Percentiles rank a stretch among this genome's conserved stretches.
These are phyloP conservation scores for Misgurnus anguillicaudatus DNA, from an alignment of 2,113 vertebrate genomes.

Conservation along the genomic window DNA sequence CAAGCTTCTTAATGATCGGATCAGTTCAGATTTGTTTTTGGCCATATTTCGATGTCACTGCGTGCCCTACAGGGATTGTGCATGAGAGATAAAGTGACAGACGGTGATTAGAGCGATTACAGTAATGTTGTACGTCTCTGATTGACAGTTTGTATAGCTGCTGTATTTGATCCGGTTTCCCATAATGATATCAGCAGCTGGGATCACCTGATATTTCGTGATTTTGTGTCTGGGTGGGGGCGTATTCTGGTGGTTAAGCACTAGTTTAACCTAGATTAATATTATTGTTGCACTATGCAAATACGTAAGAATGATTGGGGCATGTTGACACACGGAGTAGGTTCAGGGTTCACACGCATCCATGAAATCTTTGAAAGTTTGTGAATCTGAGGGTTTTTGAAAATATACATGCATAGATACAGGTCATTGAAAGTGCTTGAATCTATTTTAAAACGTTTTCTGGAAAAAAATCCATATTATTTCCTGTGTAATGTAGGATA, in stretches of 20 bases:
- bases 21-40: conserved; percentile 71
- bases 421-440: too few species aligned
- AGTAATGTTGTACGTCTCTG: conserved; percentile 69
- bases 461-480: too few species aligned
- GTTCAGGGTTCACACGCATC: too few species aligned
- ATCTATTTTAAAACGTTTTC: too few species aligned
- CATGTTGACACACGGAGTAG: too few species aligned
- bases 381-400: too few species aligned
- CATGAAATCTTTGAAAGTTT: too few species aligned
- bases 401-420: too few species aligned
- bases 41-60: conserved; percentile 55
- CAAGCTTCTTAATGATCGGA: conserved; percentile 79
- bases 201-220: background rate
- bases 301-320: background rate
- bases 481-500: too few species aligned
- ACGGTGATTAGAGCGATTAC: conserved; percentile 73
- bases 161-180: conserved; percentile 41
- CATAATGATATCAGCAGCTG: conserved; percentile 50
- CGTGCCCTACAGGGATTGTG: conserved; percentile 48
- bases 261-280: background rate
- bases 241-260: too few species aligned
- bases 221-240: background rate
- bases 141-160: conserved; percentile 65
- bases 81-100: conserved; percentile 34
- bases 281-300: background rate